Evolutionary conservation across 2,113 vertebrate species (phyloP).

Genomic region (Ahaetulla prasina): DNA sequence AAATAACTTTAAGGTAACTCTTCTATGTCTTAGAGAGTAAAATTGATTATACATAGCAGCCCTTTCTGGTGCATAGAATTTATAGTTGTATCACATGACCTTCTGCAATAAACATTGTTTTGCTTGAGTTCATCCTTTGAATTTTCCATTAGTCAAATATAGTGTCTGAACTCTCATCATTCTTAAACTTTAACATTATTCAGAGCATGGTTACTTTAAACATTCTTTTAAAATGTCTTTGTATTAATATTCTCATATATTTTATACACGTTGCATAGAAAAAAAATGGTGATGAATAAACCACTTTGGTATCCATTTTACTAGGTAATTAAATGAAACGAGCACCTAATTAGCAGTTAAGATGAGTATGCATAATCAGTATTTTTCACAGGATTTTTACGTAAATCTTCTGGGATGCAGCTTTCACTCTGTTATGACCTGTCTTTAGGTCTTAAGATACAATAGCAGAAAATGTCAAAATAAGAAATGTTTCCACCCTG

Average conservation of each 20-base stretch:
- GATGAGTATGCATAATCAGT: background rate
- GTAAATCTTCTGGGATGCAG: background rate
- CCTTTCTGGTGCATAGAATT: background rate
- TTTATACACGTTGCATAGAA: background rate
- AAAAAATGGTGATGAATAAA: background rate
- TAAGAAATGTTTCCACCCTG: background rate
- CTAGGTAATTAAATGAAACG: background rate
- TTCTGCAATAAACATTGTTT: background rate
- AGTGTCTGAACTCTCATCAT: background rate
- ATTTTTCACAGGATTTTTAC: background rate
- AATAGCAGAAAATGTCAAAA: background rate
- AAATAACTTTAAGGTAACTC: background rate
- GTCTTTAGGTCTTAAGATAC: background rate
- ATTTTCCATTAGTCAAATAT: background rate
- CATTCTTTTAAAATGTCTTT: background rate
- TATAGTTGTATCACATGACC: background rate
- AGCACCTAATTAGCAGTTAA: background rate
- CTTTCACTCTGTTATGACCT: constrained; percentile 9
- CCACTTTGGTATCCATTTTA: too few species aligned
- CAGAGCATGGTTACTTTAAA: background rate
- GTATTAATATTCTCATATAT: background rate
- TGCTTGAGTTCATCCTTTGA: background rate
- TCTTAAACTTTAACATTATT: background rate
- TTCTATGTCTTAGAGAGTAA: background rate
- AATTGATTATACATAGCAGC: background rate